phyloP scores from a whole-genome alignment of 2,888 invertebrate genomes.

The Papilio elwesi region DNA sequence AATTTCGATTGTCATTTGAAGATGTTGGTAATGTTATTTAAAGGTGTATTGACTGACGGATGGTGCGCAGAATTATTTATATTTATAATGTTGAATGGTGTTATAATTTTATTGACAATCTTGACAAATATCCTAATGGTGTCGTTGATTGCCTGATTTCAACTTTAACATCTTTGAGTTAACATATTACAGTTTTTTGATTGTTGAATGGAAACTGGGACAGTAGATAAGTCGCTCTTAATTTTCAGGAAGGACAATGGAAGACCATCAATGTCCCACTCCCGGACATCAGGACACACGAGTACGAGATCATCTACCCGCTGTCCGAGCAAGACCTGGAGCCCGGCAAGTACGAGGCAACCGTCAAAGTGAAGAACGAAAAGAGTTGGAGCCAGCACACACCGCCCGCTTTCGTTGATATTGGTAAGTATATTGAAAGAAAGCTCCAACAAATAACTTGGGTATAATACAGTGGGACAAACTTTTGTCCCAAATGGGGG shows the following conservation, averaged over 20 bases:
- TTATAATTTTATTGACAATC: too few species aligned
- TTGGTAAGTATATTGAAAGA: slow-evolving; percentile 56
- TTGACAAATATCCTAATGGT: too few species aligned
- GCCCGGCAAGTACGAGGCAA: slow-evolving; percentile 63
- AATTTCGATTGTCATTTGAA: too few species aligned
- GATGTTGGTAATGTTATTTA: too few species aligned
- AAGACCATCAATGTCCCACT: slow-evolving; percentile 55
- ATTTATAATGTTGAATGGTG: too few species aligned
- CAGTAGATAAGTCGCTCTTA: background rate
- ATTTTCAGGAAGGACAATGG: slow-evolving; percentile 57
- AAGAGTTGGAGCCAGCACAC: slow-evolving; percentile 63
- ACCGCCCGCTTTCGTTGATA: slow-evolving; percentile 56
- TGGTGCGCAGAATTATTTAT: too few species aligned
- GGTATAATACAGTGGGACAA: too few species aligned
- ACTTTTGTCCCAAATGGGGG: too few species aligned
- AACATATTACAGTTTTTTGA: background rate
- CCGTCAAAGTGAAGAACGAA: slow-evolving; percentile 65
- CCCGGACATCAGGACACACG: slow-evolving; percentile 51
- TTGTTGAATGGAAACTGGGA: background rate
- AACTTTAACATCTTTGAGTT: too few species aligned
- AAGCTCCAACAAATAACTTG: too few species aligned
- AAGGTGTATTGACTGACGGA: too few species aligned
- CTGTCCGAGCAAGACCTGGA: slow-evolving; percentile 55
- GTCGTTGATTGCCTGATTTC: too few species aligned
- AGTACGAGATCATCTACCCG: slow-evolving; percentile 58